phyloP scores from a whole-genome alignment of 2,797 vertebrate genomes.

The Coregonus sp. region DNA sequence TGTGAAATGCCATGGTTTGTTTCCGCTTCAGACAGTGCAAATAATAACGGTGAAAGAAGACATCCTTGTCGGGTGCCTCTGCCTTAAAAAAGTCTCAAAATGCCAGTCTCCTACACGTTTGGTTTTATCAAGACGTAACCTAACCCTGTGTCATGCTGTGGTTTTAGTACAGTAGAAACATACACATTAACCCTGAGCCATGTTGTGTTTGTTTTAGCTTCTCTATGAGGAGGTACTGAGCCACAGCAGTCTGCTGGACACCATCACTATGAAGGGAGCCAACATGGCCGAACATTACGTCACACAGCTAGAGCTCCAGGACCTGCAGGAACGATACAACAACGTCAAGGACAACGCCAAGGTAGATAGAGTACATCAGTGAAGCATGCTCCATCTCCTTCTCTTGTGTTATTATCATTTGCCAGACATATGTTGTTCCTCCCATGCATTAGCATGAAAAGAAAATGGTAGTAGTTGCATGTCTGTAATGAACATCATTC shows the following conservation, averaged over 20 bases:
- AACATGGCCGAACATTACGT: constrained; percentile 89
- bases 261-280: constrained; percentile 85
- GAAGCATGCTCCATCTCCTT: too few relatives aligned
- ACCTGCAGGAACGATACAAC: constrained; percentile 87
- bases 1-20: background rate
- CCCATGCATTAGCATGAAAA: background rate
- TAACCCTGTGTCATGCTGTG: background rate
- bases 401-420: too few relatives aligned
- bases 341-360: constrained; percentile 82
- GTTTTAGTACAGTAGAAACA: background rate
- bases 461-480: background rate
- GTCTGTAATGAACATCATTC: background rate
- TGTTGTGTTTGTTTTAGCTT: constrained; percentile 72
- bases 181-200: background rate
- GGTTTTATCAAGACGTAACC: background rate
- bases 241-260: constrained; percentile 84
- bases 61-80: too few relatives aligned
- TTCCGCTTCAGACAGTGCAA: too few relatives aligned
- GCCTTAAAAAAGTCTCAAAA: too few relatives aligned
- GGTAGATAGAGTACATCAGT: constrained; percentile 67
- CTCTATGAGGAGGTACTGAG: constrained; percentile 91
- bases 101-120: too few relatives aligned
- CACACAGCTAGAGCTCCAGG: constrained; percentile 89
- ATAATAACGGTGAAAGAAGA: too few relatives aligned
- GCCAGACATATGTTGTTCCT: background rate